Conservation (phyloP, 1,140 invertebrate genomes). For the Drosophila micromelanica region DNA sequence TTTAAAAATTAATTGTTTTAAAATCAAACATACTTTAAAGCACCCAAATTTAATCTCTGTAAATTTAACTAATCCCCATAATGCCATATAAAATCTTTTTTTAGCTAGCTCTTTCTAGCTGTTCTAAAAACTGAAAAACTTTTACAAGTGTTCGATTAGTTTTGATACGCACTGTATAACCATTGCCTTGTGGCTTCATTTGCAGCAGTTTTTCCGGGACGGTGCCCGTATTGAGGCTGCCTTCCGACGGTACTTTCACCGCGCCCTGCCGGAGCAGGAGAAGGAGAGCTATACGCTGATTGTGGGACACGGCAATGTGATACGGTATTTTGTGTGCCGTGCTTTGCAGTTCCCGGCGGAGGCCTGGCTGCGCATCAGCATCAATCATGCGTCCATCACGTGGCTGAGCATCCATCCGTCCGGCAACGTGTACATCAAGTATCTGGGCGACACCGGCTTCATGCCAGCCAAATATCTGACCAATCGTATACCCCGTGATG, state of each 20-base stretch:
- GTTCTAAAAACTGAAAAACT: no score
- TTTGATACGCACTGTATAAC: conserved; percentile 14
- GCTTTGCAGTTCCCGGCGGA: conserved; percentile 98
- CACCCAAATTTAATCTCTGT: no score
- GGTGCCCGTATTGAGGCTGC: conserved; percentile 98
- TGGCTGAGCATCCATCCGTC: conserved; percentile 94
- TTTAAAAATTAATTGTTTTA: no score
- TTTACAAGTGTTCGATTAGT: no score
- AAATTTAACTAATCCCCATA: no score
- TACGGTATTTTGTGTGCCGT: conserved; percentile 98
- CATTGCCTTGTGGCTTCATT: conserved; percentile 23
- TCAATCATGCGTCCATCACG: conserved; percentile 97
- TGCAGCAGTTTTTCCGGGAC: conserved; percentile 96
- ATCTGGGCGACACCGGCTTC: conserved; percentile 95
- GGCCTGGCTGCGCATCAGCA: conserved; percentile 96
- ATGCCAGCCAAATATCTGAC: conserved; percentile 87
- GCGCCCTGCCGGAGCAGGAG: conserved; percentile 92
- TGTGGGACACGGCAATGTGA: conserved; percentile 99
- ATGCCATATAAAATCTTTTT: no score
- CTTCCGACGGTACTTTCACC: conserved; percentile 96
- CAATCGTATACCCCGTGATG: conserved; percentile 72
- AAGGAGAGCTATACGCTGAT: conserved; percentile 95
- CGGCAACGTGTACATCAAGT: conserved; percentile 92
- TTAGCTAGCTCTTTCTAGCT: no score
- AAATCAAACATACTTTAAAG: no score